Conservation (phyloP, 2,113 vertebrate genomes). For the Malaclemys terrapin region DNA sequence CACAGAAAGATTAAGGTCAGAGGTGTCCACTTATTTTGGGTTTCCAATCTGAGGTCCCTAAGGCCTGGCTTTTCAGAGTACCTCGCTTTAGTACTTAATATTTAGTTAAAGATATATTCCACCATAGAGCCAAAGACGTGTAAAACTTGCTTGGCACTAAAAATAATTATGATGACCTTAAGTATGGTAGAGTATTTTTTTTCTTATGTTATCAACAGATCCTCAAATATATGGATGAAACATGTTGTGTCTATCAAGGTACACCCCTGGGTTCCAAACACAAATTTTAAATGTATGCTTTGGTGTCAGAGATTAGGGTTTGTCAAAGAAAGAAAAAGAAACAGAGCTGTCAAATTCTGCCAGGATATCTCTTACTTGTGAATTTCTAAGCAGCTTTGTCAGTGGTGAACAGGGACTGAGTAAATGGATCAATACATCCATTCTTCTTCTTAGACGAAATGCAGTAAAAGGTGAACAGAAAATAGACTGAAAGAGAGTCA, state of each 20-base stretch:
- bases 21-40: not conserved
- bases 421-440: not conserved
- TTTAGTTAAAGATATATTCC: not conserved
- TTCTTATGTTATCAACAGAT: not conserved
- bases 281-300: not conserved
- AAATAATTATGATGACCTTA: not conserved
- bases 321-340: not conserved
- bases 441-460: not conserved
- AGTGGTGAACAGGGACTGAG: not conserved
- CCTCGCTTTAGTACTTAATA: not conserved
- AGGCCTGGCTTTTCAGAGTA: not conserved
- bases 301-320: not conserved
- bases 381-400: slow-evolving; percentile 2
- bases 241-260: no score
- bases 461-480: not conserved
- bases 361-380: not conserved
- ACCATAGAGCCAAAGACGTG: not conserved
- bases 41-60: not conserved
- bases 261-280: not conserved
- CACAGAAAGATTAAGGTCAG: not conserved
- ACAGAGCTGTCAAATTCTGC: not conserved
- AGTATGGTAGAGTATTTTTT: not conserved
- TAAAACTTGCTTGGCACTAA: not conserved
- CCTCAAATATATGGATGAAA: not conserved
- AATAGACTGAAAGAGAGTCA: not conserved